Conservation (phyloP, 2,888 invertebrate species). For the Volucella zonaria region DNA sequence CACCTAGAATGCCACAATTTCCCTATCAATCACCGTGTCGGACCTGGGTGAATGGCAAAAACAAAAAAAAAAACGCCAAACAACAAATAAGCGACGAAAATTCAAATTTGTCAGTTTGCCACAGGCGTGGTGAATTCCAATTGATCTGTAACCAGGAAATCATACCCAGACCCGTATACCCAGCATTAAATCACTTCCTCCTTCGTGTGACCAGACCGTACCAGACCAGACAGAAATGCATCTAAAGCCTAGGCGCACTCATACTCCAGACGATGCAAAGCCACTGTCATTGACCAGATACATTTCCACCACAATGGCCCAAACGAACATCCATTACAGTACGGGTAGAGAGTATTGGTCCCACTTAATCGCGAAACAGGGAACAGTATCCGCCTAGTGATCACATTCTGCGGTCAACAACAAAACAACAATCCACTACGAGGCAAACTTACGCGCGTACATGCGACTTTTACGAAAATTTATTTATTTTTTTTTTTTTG, state of each 20-base stretch:
- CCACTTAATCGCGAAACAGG: slow-evolving; percentile 2
- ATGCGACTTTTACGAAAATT: too few relatives aligned
- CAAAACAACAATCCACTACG: neutral
- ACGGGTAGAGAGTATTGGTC: slow-evolving; percentile 27
- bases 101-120: neutral
- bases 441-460: neutral
- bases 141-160: slow-evolving; percentile 58
- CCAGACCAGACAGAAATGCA: too few relatives aligned
- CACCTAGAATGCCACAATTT: slow-evolving; percentile 8
- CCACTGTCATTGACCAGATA: slow-evolving; percentile 55
- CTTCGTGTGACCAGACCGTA: slow-evolving; percentile 33
- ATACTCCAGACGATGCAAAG: too few relatives aligned
- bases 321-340: slow-evolving; percentile 30
- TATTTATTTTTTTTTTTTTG: too few relatives aligned
- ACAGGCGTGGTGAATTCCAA: slow-evolving; percentile 58
- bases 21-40: neutral
- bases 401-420: slow-evolving; percentile 9
- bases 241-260: too few relatives aligned
- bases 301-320: slow-evolving; percentile 49
- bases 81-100: neutral
- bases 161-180: slow-evolving; percentile 16
- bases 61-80: neutral
- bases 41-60: neutral
- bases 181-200: slow-evolving; percentile 63
- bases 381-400: neutral